Evolutionary conservation across 2,888 invertebrate species (phyloP).

Genomic region (Resseliella maxima): DNA sequence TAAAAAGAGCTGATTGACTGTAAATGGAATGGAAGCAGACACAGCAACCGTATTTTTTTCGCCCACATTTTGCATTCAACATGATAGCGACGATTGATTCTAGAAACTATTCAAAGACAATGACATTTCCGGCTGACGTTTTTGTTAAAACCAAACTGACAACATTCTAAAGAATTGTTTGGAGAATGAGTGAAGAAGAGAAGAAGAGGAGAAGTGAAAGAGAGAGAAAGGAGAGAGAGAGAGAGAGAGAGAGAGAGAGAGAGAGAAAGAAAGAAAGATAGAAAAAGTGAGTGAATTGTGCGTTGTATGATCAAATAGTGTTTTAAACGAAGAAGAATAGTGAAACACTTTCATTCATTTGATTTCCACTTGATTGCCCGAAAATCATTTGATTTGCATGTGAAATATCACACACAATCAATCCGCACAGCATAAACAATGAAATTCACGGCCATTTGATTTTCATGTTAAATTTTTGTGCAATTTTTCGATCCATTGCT

Average conservation of each 20-base stretch:
- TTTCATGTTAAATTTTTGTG: background rate
- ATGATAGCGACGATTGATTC: background rate
- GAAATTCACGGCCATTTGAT: background rate
- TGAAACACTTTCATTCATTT: background rate
- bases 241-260: no score
- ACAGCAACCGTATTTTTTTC: background rate
- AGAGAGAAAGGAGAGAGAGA: no score
- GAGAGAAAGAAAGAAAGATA: no score
- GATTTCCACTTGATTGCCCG: constrained; percentile 15
- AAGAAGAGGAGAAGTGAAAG: no score
- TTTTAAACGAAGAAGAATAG: background rate
- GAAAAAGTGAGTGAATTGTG: background rate
- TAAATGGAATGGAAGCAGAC: constrained; percentile 13
- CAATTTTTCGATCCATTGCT: constrained; percentile 49
- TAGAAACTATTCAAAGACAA: background rate
- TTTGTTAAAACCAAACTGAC: background rate
- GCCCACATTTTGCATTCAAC: constrained; percentile 29
- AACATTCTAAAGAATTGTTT: no score
- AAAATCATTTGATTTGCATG: background rate
- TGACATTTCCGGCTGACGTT: constrained; percentile 25
- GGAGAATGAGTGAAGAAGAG: no score
- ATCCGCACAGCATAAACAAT: background rate
- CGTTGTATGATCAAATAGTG: background rate
- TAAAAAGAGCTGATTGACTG: background rate
- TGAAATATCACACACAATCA: background rate